These are phyloP conservation scores for Ernsta delagoae DNA, from an alignment of 2,888 invertebrate species.

Conservation along the genomic window DNA sequence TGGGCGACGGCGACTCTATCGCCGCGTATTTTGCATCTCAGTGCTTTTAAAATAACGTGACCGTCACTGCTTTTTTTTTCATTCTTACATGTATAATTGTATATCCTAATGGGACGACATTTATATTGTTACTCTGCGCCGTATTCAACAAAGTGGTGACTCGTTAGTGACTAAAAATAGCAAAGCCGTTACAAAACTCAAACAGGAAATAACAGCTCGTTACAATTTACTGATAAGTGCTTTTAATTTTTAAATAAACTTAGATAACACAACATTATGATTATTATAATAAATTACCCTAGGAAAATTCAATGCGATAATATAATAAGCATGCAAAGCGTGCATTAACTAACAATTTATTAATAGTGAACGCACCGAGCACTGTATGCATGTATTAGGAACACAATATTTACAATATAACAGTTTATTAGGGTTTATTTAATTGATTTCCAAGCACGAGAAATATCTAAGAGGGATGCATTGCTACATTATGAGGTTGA, in stretches of 20 bases:
- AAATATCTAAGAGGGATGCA: too few relatives aligned
- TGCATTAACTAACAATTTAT: not conserved
- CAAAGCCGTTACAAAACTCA: slow-evolving; percentile 22
- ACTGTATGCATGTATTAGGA: too few relatives aligned
- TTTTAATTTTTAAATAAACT: not conserved
- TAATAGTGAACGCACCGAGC: too few relatives aligned
- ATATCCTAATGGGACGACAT: too few relatives aligned
- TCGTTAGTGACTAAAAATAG: slow-evolving; percentile 17
- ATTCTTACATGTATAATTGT: not conserved
- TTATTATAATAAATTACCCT: not conserved
- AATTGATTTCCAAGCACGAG: too few relatives aligned
- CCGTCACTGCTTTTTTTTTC: not conserved
- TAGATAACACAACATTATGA: not conserved
- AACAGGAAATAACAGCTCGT: slow-evolving; percentile 26
- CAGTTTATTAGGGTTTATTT: too few relatives aligned
- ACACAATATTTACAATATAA: too few relatives aligned
- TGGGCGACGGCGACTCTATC: too few relatives aligned
- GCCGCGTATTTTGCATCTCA: too few relatives aligned
- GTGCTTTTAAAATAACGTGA: not conserved
- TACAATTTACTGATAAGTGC: slow-evolving; percentile 9
- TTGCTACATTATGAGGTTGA: too few relatives aligned
- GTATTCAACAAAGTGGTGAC: not conserved
- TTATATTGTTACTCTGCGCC: not conserved
- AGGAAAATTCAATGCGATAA: not conserved
- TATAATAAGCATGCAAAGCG: not conserved